Base-by-base conservation (phyloP, 2,797 vertebrate genomes). In the Sebastes taczanowskii region DNA sequence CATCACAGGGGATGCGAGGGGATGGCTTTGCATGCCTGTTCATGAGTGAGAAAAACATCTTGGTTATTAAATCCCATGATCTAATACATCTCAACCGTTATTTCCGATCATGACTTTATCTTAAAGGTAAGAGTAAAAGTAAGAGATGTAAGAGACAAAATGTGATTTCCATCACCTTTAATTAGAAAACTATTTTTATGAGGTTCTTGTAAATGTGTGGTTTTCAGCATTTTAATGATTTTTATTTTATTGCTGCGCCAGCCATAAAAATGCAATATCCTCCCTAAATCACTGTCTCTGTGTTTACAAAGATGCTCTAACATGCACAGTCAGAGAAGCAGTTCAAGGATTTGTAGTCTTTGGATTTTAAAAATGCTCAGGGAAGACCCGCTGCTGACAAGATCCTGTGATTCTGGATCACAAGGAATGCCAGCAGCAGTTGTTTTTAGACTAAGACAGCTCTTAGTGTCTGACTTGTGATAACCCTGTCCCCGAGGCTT, bases 401-500 rank as follows among this genome's bases (percentile, higher is more conserved):
- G 60, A 76, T 73, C 64, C 52, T 32, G 63, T 77, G 79, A 78
- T 78, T 52, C 11, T 32, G 58, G 7, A 67, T 82, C 70, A 84
- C 64, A 67, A 75, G 67, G 65, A 84, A 83, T 63, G 73, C 73
- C 70, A 18, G 82, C 74, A 16, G 58, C 70, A 8, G 46, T 81
- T 90, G 80, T 86, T 89, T 86, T 83, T 52, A 87, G 80, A 70
- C 23, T 1, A 16, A 25, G 62, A 63, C 42, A 5, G n/a, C 77
- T 73, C 29, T 38, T 2, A 3, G 69, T 27, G 59, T 66, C n/a
- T 58, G 80, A 83, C 84, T 88, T 67, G 73, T 80, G 78, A 78
- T 81, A 78, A 83, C 68, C 62, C 5, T 1, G 25, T 88, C 88
- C 78, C 87, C 0, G 20, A 81, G 90, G 89, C 71, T 74, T 42